phyloP scores from a whole-genome alignment of 2,797 vertebrate genomes.

The Rhynchonycteris naso region DNA sequence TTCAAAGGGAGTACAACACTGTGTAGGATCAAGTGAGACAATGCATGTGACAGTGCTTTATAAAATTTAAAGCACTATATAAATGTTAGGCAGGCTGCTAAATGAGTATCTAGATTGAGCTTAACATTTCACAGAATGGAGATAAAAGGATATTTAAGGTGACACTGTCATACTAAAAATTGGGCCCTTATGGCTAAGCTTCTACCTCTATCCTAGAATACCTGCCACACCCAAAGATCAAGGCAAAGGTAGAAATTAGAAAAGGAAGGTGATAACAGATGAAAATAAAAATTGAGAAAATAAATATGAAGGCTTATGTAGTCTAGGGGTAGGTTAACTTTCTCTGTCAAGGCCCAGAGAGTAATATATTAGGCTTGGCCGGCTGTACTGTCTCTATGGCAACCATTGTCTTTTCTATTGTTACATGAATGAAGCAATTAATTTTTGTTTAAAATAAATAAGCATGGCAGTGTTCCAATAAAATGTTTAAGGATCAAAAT shows the following conservation, averaged over 20 bases:
- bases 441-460: background rate
- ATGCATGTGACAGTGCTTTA: background rate
- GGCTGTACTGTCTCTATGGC: accelerated
- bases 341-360: background rate
- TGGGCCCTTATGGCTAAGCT: background rate
- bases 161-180: background rate
- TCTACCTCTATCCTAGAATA: background rate
- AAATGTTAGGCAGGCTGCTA: background rate
- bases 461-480: background rate
- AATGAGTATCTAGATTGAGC: background rate
- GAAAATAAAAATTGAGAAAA: background rate
- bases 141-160: background rate
- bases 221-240: background rate
- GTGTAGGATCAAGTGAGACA: background rate
- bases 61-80: background rate
- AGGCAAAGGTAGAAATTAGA: background rate
- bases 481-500: background rate
- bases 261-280: background rate
- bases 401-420: background rate
- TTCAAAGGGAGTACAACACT: background rate
- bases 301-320: background rate
- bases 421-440: background rate
- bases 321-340: background rate
- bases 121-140: background rate
- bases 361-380: background rate